Conservation (phyloP, 2,888 invertebrate genomes). For the Epiblema foenella region DNA sequence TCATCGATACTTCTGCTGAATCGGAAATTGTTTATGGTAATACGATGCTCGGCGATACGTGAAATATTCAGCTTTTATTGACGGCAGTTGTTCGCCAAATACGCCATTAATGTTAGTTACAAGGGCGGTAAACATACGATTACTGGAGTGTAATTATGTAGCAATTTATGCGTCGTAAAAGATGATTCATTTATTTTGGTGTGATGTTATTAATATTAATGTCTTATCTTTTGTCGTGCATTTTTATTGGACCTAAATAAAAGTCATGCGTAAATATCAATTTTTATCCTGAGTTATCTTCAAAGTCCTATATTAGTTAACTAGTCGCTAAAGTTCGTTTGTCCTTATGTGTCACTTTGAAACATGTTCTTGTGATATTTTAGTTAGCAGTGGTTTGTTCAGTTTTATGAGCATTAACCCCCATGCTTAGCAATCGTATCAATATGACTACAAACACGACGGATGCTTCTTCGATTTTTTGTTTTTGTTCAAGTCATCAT, state of each 20-base stretch:
- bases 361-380: too few relatives aligned
- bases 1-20: slow-evolving; percentile 65
- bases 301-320: background rate
- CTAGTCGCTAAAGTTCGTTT: too few relatives aligned
- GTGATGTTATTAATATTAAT: background rate
- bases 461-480: too few relatives aligned
- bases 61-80: slow-evolving; percentile 71
- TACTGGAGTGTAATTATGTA: slow-evolving; percentile 12
- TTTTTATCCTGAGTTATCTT: background rate
- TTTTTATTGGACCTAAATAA: background rate
- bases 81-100: slow-evolving; percentile 53
- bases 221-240: background rate
- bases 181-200: slow-evolving; percentile 8
- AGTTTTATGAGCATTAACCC: too few relatives aligned
- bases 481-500: too few relatives aligned
- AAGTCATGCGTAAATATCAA: background rate
- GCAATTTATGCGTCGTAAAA: slow-evolving; percentile 18
- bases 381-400: too few relatives aligned
- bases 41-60: slow-evolving; percentile 61
- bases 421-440: too few relatives aligned
- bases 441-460: too few relatives aligned
- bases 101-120: slow-evolving; percentile 48
- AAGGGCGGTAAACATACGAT: slow-evolving; percentile 6
- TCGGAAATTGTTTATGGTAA: slow-evolving; percentile 77
- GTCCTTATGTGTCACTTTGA: too few relatives aligned